These are phyloP conservation scores for Geotria australis DNA, from an alignment of 2,797 vertebrate genomes.

Conservation along the genomic window DNA sequence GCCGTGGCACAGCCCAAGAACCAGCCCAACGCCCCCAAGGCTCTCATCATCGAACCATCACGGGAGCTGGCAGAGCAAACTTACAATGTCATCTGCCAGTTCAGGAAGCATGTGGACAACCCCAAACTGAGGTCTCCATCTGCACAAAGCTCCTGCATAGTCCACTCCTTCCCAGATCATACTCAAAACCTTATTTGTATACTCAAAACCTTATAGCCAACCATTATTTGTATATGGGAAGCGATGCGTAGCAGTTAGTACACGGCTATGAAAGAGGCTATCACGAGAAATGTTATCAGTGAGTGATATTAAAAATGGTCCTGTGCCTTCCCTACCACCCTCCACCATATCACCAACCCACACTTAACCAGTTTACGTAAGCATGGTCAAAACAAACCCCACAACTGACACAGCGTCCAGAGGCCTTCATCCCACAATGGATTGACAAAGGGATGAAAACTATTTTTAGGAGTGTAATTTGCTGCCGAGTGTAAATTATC, in stretches of 20 bases:
- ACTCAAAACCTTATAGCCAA: neutral
- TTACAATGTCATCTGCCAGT: slow-evolving; percentile 60
- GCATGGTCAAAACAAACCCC: too few species aligned
- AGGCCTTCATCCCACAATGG: too few species aligned
- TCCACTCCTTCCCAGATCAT: neutral
- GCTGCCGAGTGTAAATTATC: too few species aligned
- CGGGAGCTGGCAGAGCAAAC: slow-evolving; percentile 89
- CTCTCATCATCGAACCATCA: slow-evolving; percentile 71
- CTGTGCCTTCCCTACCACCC: too few species aligned
- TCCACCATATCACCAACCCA: too few species aligned
- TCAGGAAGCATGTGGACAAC: slow-evolving; percentile 58
- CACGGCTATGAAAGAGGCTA: neutral
- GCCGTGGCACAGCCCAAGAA: slow-evolving; percentile 45
- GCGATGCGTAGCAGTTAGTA: neutral
- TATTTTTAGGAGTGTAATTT: too few species aligned
- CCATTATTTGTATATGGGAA: neutral
- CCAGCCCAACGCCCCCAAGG: slow-evolving; percentile 44
- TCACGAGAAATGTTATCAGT: neutral
- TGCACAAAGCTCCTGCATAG: neutral
- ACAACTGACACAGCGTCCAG: too few species aligned
- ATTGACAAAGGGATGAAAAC: too few species aligned
- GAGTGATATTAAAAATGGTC: neutral
- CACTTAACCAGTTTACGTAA: too few species aligned
- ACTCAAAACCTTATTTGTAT: too few species aligned
- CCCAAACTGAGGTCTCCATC: slow-evolving; percentile 49